Evolutionary conservation across 2,113 vertebrate genomes (phyloP), one percentile per base, ranked within the genome.

Genomic region (Pitta sordida): DNA sequence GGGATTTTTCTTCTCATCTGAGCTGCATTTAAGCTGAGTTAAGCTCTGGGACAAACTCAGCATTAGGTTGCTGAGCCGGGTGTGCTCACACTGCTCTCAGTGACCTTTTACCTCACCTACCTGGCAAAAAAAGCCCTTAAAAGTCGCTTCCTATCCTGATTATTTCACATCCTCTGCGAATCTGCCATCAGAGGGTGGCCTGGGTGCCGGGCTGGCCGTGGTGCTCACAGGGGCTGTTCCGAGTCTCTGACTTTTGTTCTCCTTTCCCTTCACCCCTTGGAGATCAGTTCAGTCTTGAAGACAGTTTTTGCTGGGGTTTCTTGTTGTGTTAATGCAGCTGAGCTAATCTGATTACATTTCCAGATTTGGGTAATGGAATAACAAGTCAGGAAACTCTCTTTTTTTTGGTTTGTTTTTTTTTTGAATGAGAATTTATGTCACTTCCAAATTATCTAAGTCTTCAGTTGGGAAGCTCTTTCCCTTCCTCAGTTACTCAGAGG

Each of bases 271-370:
- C n/a, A 86, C 49, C 88, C 44, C 70, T 85, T 59, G 59, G 70
- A 84, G 53, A 84, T 89, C 86, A 58, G 62, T 78, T 89, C 62
- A 79, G 5, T 79, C 84, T 76, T 91, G 32, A 79, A 64, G 89
- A 58, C 48, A 37, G 37, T 85, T 91, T 83, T 85, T 78, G 87
- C 75, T 88, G 86, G 44, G 26, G 0, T 29, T 91, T 92, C 73
- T 93, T 88, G 88, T 90, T 95, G 74, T 86, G 89, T 94, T 93
- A 83, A 94, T 94, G 90, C 79, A 74, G 93, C 91, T 94, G 93
- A 94, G 95, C 82, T 85, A 86, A 89, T 87, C 79, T 97, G 92
- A 96, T 97, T 93, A 56, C 88, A 94, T 95, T 97, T 93, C 94
- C 97, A 97, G 97, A 94, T 84, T 53, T 84, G 65, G 23, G 53